These are phyloP conservation scores for Silurus meridionalis DNA, from an alignment of 2,113 vertebrate species.

Conservation along the genomic window DNA sequence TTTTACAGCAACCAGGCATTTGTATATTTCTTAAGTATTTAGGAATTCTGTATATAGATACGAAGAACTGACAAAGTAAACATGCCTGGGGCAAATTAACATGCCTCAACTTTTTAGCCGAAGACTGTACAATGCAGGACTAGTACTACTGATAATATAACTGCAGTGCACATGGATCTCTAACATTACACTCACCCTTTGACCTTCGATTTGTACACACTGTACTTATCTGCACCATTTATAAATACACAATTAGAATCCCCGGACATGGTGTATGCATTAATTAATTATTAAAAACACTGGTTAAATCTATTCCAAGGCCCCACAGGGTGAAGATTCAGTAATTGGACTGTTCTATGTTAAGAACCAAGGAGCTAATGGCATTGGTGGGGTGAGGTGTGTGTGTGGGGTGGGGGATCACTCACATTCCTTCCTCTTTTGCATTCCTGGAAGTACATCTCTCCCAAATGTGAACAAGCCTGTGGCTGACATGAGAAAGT, in stretches of 20 bases:
- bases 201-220: conserved; percentile 9
- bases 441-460: conserved; percentile 29
- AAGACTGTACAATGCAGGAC: neutral
- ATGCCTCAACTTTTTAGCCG: neutral
- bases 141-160: neutral
- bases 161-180: neutral
- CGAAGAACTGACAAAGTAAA: neutral
- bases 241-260: neutral
- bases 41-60: neutral
- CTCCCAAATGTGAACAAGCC: conserved; percentile 13
- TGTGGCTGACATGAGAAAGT: conserved; percentile 54
- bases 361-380: neutral
- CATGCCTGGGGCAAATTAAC: neutral
- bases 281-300: neutral
- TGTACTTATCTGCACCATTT: conserved; percentile 8
- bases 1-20: neutral
- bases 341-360: neutral
- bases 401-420: neutral
- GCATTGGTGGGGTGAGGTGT: neutral
- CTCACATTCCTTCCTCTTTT: conserved; percentile 12
- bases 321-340: neutral
- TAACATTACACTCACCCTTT: neutral
- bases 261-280: neutral
- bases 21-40: neutral
- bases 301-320: neutral